Evolutionary conservation across 1,140 invertebrate genomes (phyloP).

Genomic region (Maniola jurtina): DNA sequence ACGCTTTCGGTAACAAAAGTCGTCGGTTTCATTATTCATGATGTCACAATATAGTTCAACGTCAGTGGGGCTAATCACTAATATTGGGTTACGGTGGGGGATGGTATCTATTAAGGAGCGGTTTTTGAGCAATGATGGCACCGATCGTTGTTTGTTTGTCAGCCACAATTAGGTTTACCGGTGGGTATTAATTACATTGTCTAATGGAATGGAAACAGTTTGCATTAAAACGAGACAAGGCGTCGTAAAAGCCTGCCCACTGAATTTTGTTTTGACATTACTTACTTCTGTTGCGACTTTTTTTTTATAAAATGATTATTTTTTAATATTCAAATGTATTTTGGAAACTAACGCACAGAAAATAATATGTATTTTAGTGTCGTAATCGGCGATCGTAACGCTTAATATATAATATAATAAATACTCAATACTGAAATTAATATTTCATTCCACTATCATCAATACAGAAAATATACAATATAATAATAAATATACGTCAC

Average conservation of each 20-base stretch:
- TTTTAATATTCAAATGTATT: no score
- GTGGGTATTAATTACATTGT: slow-evolving; percentile 71
- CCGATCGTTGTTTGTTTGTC: slow-evolving; percentile 46
- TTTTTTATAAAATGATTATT: no score
- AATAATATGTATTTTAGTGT: neutral
- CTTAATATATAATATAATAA: no score
- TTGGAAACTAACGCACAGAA: neutral
- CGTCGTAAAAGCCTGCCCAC: neutral
- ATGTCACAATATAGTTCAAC: slow-evolving; percentile 46
- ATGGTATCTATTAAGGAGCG: slow-evolving; percentile 41
- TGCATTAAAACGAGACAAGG: neutral
- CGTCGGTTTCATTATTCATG: slow-evolving; percentile 55
- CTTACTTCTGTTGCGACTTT: no score
- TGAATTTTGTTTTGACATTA: no score
- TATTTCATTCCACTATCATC: neutral
- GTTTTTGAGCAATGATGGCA: slow-evolving; percentile 50
- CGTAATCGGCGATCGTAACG: no score
- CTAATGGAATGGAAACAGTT: slow-evolving; percentile 53
- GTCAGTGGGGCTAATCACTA: slow-evolving; percentile 37
- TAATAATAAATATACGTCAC: slow-evolving; percentile 10
- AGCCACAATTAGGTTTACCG: slow-evolving; percentile 62
- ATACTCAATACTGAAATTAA: neutral
- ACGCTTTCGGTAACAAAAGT: slow-evolving; percentile 41
- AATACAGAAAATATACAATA: neutral
- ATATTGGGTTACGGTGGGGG: slow-evolving; percentile 37